Evolutionary conservation across 2,113 vertebrate species (phyloP), one percentile per base, ranked within the genome.

Genomic region (Diglossa brunneiventris): DNA sequence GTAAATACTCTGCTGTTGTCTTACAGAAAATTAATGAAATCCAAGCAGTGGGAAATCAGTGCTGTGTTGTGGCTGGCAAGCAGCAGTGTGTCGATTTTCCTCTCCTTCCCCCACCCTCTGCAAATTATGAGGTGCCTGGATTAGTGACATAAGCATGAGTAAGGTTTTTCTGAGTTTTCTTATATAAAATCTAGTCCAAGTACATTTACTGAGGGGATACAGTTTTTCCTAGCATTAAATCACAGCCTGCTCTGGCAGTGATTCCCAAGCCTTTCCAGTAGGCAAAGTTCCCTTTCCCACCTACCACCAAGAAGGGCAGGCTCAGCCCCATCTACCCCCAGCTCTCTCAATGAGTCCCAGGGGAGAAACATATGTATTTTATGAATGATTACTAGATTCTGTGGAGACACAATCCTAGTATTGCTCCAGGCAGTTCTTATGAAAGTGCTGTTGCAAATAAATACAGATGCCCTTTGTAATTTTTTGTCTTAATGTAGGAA

Each of bases 81-180:
- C 59, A 79, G 67, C 55, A 66, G 30, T 11, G 69, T 33, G 62
- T 50, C 8, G 10, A 24, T 82, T 94, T 93, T 85, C 41, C 37
- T 92, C 46, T 81, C 75, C 50, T 86, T 11, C 46, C 39, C 46
- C 24, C 13, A 7, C n/a, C 16, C 70, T 1, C 9, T 80, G 63
- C 78, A 92, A 91, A 82, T 92, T 87, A 90, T 73, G 94, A 91
- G 70, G 91, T 91, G 91, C 24, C 24, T 92, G 94, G 70, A 83
- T 92, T 87, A 83, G 70, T 94, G 94, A 91, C 84, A 19, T 62
- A 87, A 96, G 87, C 84, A 79, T 89, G 91, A 95, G 81, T 92
- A 87, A 94, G 62, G 53, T 39, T 94, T 91, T 95, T 92, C 91
- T 95, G 87, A 27, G 3, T 80, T 84, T 66, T 55, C 84, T 83